Base-by-base conservation (phyloP, 1,140 invertebrate genomes). In the Drosophila sproati region DNA sequence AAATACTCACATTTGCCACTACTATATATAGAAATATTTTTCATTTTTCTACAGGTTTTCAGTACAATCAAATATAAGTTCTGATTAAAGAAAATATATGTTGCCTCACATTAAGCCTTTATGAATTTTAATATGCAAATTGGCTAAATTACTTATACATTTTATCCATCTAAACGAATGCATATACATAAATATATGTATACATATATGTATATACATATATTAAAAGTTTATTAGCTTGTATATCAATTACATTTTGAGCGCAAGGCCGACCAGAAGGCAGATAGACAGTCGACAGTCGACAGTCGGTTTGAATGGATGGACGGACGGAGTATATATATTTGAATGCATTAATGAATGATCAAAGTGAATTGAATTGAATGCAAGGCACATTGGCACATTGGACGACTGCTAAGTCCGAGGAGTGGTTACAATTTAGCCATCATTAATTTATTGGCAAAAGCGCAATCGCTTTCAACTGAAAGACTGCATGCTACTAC, bases 241-340 rank as follows among this genome's bases (percentile, higher is more conserved):
- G 59, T 56, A 74, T 80, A 87, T 86, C 79, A 87, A 82, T 88
- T 87, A 78, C 67, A 62, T 45, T 79, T 87, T 88, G 79, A 52
- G 82, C 83, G 73, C 82, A 87, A 87, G 82, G 82, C 77, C 80
- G 77, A 61, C 73, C 12, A 69, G 73, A 51, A 80, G 68, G 55
- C 73, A 45, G 63, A 41, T 59, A 66, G 78, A 56, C 72, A 71
- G 77, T 8, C 47, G 3, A 10, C 37, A 39, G 37, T 39, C 37
- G 37, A 39, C 37, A 39, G 37, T 2, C 37, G 10, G 10, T 43
- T 43, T 8, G 39, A n/a, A n/a, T 43, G 10, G n/a, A 63, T 12
- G n/a, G 61, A 63, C 59, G 31, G 55, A 39, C 54, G 60, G 78
- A 50, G 61, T 31, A 54, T 43, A 35, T 60, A 37, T 62, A 75